Evolutionary conservation across 30 jellyfish, hydroid and myxozoan species (phyloP).

Genomic region (Chrysaora quinquecirrha): DNA sequence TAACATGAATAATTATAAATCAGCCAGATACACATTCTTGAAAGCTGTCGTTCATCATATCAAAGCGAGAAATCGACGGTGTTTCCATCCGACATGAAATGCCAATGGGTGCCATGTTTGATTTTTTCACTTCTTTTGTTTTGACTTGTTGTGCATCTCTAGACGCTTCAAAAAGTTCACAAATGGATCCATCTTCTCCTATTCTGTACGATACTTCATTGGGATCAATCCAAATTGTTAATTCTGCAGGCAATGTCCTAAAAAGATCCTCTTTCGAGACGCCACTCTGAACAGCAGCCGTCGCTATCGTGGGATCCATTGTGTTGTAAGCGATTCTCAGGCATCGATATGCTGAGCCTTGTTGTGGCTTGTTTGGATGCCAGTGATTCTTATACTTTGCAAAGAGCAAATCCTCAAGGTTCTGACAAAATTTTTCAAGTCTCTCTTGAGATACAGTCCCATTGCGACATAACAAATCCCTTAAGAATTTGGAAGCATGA

Average conservation of each 20-base stretch:
- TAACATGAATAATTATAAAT: too few relatives aligned
- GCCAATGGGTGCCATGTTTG: constrained; percentile 58
- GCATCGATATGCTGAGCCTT: constrained; percentile 96
- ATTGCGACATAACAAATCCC: constrained; percentile 74
- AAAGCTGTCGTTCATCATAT: constrained; percentile 36
- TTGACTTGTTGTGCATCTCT: constrained; percentile 14
- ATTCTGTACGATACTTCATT: constrained; percentile 92
- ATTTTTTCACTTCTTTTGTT: constrained; percentile 32
- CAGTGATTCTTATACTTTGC: constrained; percentile 85
- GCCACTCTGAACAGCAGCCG: constrained; percentile 89
- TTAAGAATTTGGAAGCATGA: constrained; percentile 81
- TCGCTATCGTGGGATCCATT: constrained; percentile 84
- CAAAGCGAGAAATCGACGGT: constrained; percentile 31
- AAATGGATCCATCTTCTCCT: constrained; percentile 99
- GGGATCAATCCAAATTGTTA: constrained; percentile 98
- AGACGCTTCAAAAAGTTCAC: constrained; percentile 64
- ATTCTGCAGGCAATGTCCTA: constrained; percentile 83
- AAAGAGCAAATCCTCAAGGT: constrained; percentile 72
- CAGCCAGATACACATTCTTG: constrained; percentile 54
- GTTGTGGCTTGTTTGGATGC: constrained; percentile 95
- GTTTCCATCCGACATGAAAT: constrained; percentile 70
- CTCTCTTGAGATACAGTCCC: constrained; percentile 61
- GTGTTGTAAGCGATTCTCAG: constrained; percentile 73
- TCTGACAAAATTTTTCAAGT: constrained; percentile 72
- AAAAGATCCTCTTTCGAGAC: constrained; percentile 68